Conservation (phyloP, 2,888 invertebrate genomes). For the Aricia artaxerxes region DNA sequence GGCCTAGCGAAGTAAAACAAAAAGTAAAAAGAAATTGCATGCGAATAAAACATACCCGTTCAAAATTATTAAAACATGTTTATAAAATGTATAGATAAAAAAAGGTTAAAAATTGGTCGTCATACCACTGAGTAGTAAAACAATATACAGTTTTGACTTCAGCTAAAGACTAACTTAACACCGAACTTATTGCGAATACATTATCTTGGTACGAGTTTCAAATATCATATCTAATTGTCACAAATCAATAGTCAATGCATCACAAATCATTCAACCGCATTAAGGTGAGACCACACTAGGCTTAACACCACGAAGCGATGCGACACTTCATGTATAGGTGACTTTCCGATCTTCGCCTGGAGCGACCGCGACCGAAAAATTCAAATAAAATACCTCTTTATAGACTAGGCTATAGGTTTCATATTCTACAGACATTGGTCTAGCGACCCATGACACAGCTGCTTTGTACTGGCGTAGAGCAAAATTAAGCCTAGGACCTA, state of each 20-base stretch:
- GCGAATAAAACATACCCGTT: not conserved
- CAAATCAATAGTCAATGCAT: conserved; percentile 15
- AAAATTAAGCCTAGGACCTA: too few species aligned
- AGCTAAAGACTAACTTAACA: conserved; percentile 4
- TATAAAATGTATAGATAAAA: not conserved
- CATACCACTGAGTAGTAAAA: conserved; percentile 15
- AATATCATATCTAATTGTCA: conserved; percentile 26
- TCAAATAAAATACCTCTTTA: too few species aligned
- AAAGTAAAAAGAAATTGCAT: not conserved
- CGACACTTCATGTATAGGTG: too few species aligned
- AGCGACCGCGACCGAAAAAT: too few species aligned
- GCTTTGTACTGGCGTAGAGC: too few species aligned
- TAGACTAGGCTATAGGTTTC: too few species aligned
- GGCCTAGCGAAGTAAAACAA: not conserved
- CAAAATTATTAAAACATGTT: not conserved
- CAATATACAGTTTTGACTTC: not conserved
- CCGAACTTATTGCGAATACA: conserved; percentile 1
- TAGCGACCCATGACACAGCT: too few species aligned
- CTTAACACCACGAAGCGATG: too few species aligned
- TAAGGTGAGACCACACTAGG: not conserved
- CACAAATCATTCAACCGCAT: not conserved
- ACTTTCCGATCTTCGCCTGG: too few species aligned
- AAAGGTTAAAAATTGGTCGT: not conserved
- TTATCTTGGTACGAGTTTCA: conserved; percentile 21
- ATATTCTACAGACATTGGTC: too few species aligned